These are phyloP conservation scores for Agrochola lota DNA, from an alignment of 2,888 invertebrate genomes.

Conservation along the genomic window DNA sequence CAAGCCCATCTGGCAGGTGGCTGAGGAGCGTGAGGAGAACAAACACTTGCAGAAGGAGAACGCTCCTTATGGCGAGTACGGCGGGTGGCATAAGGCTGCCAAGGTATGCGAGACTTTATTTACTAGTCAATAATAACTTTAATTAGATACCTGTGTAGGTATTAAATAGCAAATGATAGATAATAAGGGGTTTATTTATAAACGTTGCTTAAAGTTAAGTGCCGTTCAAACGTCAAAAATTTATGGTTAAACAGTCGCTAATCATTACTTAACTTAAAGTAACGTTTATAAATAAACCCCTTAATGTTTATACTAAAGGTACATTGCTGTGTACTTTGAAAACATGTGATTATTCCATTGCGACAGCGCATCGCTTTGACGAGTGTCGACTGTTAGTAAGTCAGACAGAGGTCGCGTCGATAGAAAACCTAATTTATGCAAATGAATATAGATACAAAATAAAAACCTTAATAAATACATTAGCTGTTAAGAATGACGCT, in stretches of 20 bases:
- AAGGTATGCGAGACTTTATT: slow-evolving; percentile 88
- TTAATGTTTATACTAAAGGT: too few relatives aligned
- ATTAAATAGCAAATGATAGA: too few relatives aligned
- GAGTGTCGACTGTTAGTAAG: background rate
- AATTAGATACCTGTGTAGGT: background rate
- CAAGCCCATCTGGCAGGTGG: slow-evolving; percentile 99
- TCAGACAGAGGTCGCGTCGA: background rate
- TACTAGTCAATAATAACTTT: background rate
- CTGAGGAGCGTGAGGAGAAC: slow-evolving; percentile 99
- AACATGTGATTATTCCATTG: background rate
- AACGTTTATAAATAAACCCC: too few relatives aligned
- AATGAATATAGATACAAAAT: background rate
- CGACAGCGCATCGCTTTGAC: background rate
- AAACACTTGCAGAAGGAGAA: slow-evolving; percentile 97
- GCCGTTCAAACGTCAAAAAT: too few relatives aligned
- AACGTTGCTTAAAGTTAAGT: too few relatives aligned
- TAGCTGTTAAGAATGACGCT: background rate
- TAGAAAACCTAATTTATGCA: background rate
- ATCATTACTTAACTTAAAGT: too few relatives aligned
- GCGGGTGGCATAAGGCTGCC: slow-evolving; percentile 99
- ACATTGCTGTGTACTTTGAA: background rate
- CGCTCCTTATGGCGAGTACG: slow-evolving; percentile 97
- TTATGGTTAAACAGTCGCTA: too few relatives aligned
- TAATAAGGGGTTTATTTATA: too few relatives aligned
- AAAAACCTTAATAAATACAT: background rate